These are phyloP conservation scores for Dicentrarchus labrax DNA, from an alignment of 2,113 vertebrate species.

Conservation along the genomic window DNA sequence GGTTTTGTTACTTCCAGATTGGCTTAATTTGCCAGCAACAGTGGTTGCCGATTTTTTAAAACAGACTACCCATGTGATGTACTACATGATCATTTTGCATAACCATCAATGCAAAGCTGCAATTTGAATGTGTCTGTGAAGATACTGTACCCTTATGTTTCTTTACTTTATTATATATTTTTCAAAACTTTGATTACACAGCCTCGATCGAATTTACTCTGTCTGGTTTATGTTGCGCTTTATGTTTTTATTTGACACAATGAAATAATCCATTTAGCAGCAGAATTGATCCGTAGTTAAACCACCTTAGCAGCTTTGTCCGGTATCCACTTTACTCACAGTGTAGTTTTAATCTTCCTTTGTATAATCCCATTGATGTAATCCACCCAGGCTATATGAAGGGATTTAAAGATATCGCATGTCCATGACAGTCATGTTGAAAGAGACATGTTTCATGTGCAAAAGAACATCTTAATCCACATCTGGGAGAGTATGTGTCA, in stretches of 20 bases:
- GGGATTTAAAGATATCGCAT: neutral
- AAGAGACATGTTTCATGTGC: neutral
- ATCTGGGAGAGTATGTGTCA: neutral
- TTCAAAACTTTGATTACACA: neutral
- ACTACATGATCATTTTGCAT: neutral
- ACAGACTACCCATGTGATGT: too few relatives aligned
- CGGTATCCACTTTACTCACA: neutral
- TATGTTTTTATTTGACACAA: neutral
- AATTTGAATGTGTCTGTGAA: neutral
- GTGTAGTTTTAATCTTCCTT: conserved; percentile 24
- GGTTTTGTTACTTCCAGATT: neutral
- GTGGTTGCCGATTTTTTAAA: too few relatives aligned
- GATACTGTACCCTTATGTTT: neutral
- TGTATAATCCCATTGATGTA: conserved; percentile 28
- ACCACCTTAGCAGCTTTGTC: conserved; percentile 32
- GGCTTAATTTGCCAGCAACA: neutral
- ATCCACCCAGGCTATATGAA: neutral
- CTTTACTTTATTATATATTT: neutral
- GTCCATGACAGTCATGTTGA: neutral
- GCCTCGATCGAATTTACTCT: neutral
- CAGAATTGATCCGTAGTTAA: conserved; percentile 46
- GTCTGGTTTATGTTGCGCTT: neutral
- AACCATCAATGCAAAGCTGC: neutral
- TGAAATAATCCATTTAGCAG: conserved; percentile 11
- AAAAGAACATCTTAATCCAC: neutral